Evolutionary conservation across 2,888 invertebrate genomes (phyloP), one percentile per base, ranked within the genome.

Genomic region (Troilus luridus): DNA sequence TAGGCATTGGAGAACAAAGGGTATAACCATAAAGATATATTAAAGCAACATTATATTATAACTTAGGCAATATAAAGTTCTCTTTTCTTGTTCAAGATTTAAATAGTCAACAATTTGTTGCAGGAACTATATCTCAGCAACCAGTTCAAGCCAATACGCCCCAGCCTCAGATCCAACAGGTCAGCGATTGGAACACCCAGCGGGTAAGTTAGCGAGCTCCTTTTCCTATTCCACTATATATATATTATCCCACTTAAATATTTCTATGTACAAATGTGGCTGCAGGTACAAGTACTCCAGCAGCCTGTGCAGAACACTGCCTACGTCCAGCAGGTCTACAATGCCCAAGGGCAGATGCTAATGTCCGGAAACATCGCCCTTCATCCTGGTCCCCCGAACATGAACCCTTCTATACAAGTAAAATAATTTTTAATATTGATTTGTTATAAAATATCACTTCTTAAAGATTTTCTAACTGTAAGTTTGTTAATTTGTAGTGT

Each of bases 331-430:
- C 97, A 97, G 94, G 94, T 98, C 92, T 97, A 97, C 94, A 97
- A 97, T 94, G 96, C 97, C 0, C 97, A 97, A 93, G 97, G 97
- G 0, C 95, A 95, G 72, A 94, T 98, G 92, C 94, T 98, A 58
- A 97, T 98, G 96, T 97, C 97, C 0, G 96, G 97, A 1, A 97
- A 97, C 94, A 96, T 97, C 92, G 96, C 96, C 5, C 95, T 98
- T 12, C 95, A 98, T 94, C 96, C 97, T 91, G 95, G 96, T 8
- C 91, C 91, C 9, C 92, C 91, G 0, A 96, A 96, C 59, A 95
- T 97, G 93, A 97, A 97, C 94, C 96, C 97, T 0, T 96, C 97
- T 92, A 97, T 97, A 93, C 94, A 97, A 96, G 97, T 98, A 92
- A 97, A 98, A 92, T 96, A 97, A 14, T 96, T 97, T 41, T 95